Evolutionary conservation across 2,888 invertebrate species (phyloP), one percentile per base, ranked within the genome.

Genomic region (Lottia gigantea): DNA sequence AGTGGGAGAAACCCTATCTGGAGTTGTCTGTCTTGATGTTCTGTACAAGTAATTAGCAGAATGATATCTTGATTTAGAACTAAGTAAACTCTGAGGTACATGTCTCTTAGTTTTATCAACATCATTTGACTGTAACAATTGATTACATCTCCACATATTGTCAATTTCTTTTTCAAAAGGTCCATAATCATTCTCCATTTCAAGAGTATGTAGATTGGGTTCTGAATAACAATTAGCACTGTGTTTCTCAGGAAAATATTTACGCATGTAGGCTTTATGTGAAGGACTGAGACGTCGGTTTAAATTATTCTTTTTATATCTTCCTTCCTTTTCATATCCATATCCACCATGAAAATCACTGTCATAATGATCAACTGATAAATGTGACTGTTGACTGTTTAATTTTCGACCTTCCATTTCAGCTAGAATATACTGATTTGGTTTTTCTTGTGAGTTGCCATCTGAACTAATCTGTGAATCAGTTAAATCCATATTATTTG

Each of bases 381-480:
- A 8, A 55, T 19, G n/a, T 15, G 55, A 55, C 15, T 55, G 19
- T 55, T 19, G 23, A 55, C 19, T 55, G 15, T 55, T 55, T 55
- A 55, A 23, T 23, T 55, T 55, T 46, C 26, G 49, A 26, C 71
- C 75, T 67, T 75, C 75, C 4, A 75, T 55, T 70, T 75, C 72
- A n/a, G 75, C 75, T 49, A 67, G 63, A 25, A 70, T 66, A 68
- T 67, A 75, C 40, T 75, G 69, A 62, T 75, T 75, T 47, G 71
- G 62, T 66, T 70, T 71, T 26, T 68, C 62, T 25, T 72, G 71
- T n/a, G 68, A 70, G n/a, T 66, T 47, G 4, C 16, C 26, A 55
- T 12, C 55, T 23, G 19, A 23, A 55, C 45, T 64, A 26, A 25
- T 11, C 26, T n/a, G 45, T 31, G 64, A 26, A 12, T 26, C 45